Percentiles rank a stretch among this genome's conserved stretches.
These are phyloP conservation scores for Therioaphis trifolii DNA, from an alignment of 2,888 invertebrate genomes.

Conservation along the genomic window DNA sequence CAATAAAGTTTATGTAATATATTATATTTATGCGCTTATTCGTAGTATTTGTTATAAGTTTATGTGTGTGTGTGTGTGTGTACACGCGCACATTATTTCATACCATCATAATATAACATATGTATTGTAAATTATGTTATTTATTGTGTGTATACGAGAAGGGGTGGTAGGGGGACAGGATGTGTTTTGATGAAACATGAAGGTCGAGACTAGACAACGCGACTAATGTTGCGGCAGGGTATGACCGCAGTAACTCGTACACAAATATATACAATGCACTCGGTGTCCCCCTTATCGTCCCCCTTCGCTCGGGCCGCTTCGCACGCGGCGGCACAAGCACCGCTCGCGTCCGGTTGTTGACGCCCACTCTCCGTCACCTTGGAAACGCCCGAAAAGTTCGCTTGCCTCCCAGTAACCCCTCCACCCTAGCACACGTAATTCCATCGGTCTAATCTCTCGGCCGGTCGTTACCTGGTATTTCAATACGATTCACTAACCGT, in stretches of 20 bases:
- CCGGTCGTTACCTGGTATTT: not conserved
- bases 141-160: not conserved
- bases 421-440: too few species aligned
- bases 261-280: slow-evolving; percentile 21
- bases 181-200: slow-evolving; percentile 51
- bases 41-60: too few species aligned
- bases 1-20: too few species aligned
- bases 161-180: slow-evolving; percentile 34
- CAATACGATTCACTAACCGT: not conserved
- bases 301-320: not conserved
- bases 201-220: slow-evolving; percentile 59
- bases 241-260: slow-evolving; percentile 30
- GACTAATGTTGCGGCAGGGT: slow-evolving; percentile 50
- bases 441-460: not conserved
- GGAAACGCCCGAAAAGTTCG: slow-evolving; percentile 37
- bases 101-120: not conserved
- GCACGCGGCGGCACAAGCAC: not conserved
- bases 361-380: slow-evolving; percentile 36
- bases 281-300: slow-evolving; percentile 8
- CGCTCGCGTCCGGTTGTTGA: slow-evolving; percentile 23
- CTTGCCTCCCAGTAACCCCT: not conserved
- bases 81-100: too few species aligned
- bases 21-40: too few species aligned
- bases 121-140: slow-evolving; percentile 1
- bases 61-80: too few species aligned